Evolutionary conservation across 1,140 invertebrate species (phyloP).

Genomic region (Zaprionus ornatus): DNA sequence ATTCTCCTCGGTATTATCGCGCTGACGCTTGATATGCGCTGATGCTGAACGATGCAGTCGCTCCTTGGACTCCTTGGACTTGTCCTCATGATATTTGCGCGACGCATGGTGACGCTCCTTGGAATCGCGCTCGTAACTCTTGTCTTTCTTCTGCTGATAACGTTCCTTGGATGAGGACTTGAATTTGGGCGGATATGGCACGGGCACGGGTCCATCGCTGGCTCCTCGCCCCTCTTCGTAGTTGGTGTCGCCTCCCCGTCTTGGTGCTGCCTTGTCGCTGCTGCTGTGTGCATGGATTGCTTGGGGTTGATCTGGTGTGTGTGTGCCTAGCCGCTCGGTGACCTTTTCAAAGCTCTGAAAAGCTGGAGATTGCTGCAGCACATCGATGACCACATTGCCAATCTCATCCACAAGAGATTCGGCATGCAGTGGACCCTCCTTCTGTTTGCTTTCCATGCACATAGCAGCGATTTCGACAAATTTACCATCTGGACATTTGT

Average conservation of each 20-base stretch:
- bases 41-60: neutral
- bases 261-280: neutral
- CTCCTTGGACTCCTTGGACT: constrained; percentile 37
- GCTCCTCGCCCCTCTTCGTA: neutral
- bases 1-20: constrained; percentile 16
- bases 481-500: constrained; percentile 61
- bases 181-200: neutral
- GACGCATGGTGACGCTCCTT: constrained; percentile 13
- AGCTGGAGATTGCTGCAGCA: constrained; percentile 65
- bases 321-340: constrained; percentile 60
- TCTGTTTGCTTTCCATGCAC: constrained; percentile 57
- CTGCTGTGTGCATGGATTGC: constrained; percentile 9
- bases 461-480: constrained; percentile 65
- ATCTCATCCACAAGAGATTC: constrained; percentile 65
- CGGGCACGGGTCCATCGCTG: neutral
- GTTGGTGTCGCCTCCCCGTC: neutral
- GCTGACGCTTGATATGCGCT: neutral
- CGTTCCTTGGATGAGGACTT: too few relatives aligned
- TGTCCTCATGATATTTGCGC: neutral
- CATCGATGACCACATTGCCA: constrained; percentile 61
- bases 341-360: constrained; percentile 73
- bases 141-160: too few relatives aligned
- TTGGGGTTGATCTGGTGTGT: constrained; percentile 15
- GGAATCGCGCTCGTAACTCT: neutral
- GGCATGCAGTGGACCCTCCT: constrained; percentile 22